Base-by-base conservation (phyloP, 1,140 invertebrate species). In the Whitmania pigra region DNA sequence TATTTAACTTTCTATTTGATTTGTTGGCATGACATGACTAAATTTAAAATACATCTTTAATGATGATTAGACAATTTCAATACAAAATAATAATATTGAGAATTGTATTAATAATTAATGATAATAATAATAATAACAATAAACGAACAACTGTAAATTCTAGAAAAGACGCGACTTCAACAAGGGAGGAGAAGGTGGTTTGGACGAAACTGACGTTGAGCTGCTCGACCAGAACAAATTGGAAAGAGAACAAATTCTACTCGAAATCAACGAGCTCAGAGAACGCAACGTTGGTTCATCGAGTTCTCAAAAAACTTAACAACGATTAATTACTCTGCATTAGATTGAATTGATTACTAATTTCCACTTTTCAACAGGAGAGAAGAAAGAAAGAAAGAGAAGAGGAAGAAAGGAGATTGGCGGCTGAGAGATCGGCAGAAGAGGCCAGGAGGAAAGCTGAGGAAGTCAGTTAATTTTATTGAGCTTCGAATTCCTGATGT, bases 381-480 rank as follows among this genome's bases (percentile, higher is more conserved):
- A 60, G 57, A 55, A 54, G 76, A 36, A 75, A 76, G 69, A 71
- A 72, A 53, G 73, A 74, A 68, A 63, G 76, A 54, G 73, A 25
- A 22, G 74, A 71, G 29, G 76, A 76, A 53, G 75, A 76, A 67
- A 69, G 73, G 53, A 20, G 72, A 55, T 31, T 75, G 60, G 74
- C 76, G 22, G 75, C 76, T 63, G 53, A 57, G 53, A 25, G 74
- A 5, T 54, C 20, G 13, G 72, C 72, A 29, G 76, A 76, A 67
- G 75, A 76, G n/a, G 74, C 75, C 20, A 73, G 74, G 57, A 60
- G 76, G 29, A 76, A 76, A 36, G 73, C 73, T 40, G 76, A 75
- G 55, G 76, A 76, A 54, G 72, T 73, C n/a, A 9, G 27, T 27
- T 71, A 2, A 13, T 22, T 31, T 57, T 5, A 25, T 25, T 57